Percentiles rank a stretch among this genome's conserved stretches.
phyloP scores from a whole-genome alignment of 2,888 invertebrate species.

The Xestobium rufovillosum region DNA sequence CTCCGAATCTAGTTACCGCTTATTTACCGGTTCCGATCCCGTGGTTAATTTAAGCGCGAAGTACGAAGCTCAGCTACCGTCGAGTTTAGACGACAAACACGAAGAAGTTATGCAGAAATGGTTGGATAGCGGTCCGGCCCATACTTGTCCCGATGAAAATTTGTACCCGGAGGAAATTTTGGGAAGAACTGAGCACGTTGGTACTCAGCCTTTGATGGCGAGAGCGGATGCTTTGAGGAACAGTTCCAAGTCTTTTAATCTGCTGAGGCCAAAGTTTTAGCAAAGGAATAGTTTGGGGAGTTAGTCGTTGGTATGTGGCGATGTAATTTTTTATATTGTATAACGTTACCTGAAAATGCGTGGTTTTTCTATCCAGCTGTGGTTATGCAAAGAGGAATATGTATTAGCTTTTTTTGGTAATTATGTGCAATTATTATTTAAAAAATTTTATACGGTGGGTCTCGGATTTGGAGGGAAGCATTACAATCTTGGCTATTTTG shows the following conservation, averaged over 20 bases:
- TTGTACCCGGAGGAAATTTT: slow-evolving; percentile 26
- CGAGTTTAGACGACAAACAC: slow-evolving; percentile 19
- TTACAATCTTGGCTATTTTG: too few species aligned
- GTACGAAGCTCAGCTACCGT: slow-evolving; percentile 12
- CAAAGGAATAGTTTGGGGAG: slow-evolving; percentile 1
- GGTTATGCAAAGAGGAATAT: too few species aligned
- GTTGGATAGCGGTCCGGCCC: slow-evolving; percentile 31
- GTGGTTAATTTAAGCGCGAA: too few species aligned
- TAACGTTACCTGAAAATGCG: too few species aligned
- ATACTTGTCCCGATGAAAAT: slow-evolving; percentile 33
- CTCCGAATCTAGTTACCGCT: too few species aligned
- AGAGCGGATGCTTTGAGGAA: slow-evolving; percentile 39
- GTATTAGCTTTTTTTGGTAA: too few species aligned
- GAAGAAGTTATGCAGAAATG: slow-evolving; percentile 33
- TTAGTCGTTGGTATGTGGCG: neutral
- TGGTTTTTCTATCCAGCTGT: too few species aligned
- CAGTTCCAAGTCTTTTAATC: slow-evolving; percentile 40
- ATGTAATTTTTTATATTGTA: slow-evolving; percentile 16
- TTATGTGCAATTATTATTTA: too few species aligned
- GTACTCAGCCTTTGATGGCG: slow-evolving; percentile 30
- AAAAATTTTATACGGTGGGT: too few species aligned
- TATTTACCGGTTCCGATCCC: too few species aligned
- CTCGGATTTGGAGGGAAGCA: too few species aligned
- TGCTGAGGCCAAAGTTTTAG: slow-evolving; percentile 37
- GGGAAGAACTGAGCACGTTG: slow-evolving; percentile 17